phyloP scores from a whole-genome alignment of 2,888 invertebrate species.

The Mesorhabditis belari region DNA sequence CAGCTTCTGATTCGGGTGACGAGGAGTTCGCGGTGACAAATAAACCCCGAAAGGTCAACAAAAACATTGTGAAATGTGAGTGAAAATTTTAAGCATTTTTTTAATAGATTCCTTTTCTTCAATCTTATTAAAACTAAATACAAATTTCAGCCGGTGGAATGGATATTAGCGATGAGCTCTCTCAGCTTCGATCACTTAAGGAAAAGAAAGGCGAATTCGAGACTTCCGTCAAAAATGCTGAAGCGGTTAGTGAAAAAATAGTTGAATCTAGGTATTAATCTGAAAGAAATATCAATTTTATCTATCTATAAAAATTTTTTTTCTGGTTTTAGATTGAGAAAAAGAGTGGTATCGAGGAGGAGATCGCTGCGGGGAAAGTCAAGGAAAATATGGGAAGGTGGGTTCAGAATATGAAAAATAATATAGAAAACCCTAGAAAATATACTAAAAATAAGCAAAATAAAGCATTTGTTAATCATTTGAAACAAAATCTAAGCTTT shows the following conservation, averaged over 20 bases:
- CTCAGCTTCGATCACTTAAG: conserved; percentile 35
- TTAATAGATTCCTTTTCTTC: not conserved
- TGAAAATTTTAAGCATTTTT: conserved; percentile 3
- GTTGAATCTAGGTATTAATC: too few species aligned
- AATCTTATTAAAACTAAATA: not conserved
- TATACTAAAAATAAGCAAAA: too few species aligned
- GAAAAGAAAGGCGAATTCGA: conserved; percentile 48
- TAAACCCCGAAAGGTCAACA: conserved; percentile 79
- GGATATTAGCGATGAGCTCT: conserved; percentile 46
- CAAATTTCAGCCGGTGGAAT: conserved; percentile 40
- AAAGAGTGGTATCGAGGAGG: not conserved
- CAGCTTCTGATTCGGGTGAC: conserved; percentile 28
- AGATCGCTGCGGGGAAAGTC: not conserved
- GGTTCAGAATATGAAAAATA: not conserved
- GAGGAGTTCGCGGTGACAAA: conserved; percentile 59
- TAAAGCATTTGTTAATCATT: too few species aligned
- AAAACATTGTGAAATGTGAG: conserved; percentile 83
- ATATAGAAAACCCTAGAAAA: too few species aligned
- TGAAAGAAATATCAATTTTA: too few species aligned
- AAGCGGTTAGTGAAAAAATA: conserved; percentile 26
- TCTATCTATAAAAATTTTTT: too few species aligned
- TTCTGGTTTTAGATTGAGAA: too few species aligned
- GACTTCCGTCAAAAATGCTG: conserved; percentile 36
- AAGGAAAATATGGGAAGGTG: not conserved
- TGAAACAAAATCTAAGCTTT: conserved; percentile 1